These are phyloP conservation scores for Chaetorhynchus papuensis DNA, from an alignment of 2,113 vertebrate genomes.

Conservation along the genomic window DNA sequence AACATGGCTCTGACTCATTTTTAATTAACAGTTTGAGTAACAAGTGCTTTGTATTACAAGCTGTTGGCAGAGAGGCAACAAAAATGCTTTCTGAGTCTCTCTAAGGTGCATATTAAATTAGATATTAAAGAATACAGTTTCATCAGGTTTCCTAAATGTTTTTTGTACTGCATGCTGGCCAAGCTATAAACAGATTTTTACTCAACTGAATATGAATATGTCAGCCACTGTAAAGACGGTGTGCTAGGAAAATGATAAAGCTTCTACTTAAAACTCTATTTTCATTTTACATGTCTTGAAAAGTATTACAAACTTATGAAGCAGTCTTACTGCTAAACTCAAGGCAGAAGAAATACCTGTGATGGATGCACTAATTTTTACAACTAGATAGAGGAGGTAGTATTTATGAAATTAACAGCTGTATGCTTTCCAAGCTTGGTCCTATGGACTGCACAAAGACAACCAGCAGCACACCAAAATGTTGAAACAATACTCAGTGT, in stretches of 20 bases:
- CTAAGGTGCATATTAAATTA: background rate
- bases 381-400: background rate
- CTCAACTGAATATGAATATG: background rate
- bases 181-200: conserved; percentile 2
- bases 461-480: background rate
- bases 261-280: background rate
- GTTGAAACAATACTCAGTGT: background rate
- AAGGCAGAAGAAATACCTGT: background rate
- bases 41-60: conserved; percentile 15
- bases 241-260: background rate
- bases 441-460: background rate
- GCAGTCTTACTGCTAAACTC: background rate
- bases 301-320: background rate
- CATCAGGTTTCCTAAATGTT: background rate
- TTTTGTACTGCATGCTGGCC: background rate
- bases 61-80: background rate
- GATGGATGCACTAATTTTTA: background rate
- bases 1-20: conserved; percentile 8
- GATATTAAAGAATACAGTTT: background rate
- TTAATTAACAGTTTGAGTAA: conserved; percentile 43
- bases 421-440: background rate
- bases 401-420: background rate
- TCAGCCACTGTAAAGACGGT: background rate
- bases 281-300: background rate
- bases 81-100: background rate